Conservation (phyloP, 2,113 vertebrate genomes). For the Sander lucioperca region DNA sequence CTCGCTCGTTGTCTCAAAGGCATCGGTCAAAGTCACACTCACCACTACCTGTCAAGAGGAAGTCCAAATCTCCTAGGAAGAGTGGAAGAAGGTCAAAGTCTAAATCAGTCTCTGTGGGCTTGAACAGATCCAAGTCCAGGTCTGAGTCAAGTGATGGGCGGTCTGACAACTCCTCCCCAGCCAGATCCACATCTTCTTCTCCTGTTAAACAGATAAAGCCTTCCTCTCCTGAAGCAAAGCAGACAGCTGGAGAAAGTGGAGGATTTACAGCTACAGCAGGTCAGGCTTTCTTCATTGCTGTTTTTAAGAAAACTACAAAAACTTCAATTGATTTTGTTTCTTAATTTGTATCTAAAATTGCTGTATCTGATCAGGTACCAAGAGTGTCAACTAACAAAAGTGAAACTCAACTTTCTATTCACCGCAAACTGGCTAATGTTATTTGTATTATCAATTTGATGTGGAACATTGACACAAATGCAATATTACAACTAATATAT, state of each 20-base stretch:
- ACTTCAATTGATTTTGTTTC: background rate
- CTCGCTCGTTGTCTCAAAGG: slow-evolving; percentile 71
- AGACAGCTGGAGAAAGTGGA: slow-evolving; percentile 42
- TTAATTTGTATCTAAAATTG: background rate
- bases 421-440: background rate
- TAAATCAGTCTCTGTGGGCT: slow-evolving; percentile 66
- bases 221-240: slow-evolving; percentile 31
- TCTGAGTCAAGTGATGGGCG: slow-evolving; percentile 73
- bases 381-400: background rate
- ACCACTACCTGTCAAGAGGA: slow-evolving; percentile 62
- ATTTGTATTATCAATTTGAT: background rate
- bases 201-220: slow-evolving; percentile 62
- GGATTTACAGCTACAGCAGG: slow-evolving; percentile 37
- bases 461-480: background rate
- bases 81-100: slow-evolving; percentile 77
- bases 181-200: slow-evolving; percentile 69
- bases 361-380: background rate
- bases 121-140: slow-evolving; percentile 73
- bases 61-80: slow-evolving; percentile 77
- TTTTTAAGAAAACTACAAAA: background rate
- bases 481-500: background rate
- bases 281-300: slow-evolving; percentile 18
- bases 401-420: background rate
- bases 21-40: slow-evolving; percentile 70
- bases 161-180: slow-evolving; percentile 76